Evolutionary conservation across 2,113 vertebrate genomes (phyloP).

Genomic region (Psittacula cyanocephala): DNA sequence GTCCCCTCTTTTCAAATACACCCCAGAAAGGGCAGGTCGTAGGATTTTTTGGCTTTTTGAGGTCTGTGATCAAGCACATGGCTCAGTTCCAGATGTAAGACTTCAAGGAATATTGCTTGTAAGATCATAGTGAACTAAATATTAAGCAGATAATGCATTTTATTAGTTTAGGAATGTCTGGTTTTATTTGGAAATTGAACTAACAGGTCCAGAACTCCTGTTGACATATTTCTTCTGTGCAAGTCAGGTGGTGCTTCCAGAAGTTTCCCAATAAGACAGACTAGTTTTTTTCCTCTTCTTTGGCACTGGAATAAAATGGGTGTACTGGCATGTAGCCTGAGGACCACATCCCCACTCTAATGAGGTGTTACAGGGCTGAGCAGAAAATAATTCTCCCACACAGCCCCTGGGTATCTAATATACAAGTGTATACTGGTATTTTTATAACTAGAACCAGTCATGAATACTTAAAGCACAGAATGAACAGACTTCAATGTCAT

Average conservation of each 20-base stretch:
- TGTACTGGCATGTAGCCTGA: slow-evolving; percentile 32
- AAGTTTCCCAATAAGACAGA: slow-evolving; percentile 37
- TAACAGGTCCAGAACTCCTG: background rate
- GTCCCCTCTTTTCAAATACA: background rate
- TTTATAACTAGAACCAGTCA: slow-evolving; percentile 47
- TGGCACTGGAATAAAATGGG: slow-evolving; percentile 37
- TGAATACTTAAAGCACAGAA: background rate
- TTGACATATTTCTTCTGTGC: background rate
- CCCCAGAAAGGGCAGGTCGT: background rate
- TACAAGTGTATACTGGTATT: background rate
- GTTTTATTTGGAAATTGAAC: background rate
- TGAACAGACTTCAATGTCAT: background rate
- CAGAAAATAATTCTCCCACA: slow-evolving; percentile 35
- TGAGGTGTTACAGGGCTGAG: slow-evolving; percentile 46
- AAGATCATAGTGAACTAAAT: background rate
- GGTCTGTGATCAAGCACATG: background rate
- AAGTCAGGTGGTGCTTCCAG: slow-evolving; percentile 27
- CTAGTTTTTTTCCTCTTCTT: background rate
- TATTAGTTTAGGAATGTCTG: background rate
- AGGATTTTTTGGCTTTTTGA: background rate
- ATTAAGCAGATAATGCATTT: slow-evolving; percentile 36
- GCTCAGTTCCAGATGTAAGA: background rate
- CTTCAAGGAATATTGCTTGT: slow-evolving; percentile 34
- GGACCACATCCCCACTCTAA: slow-evolving; percentile 31
- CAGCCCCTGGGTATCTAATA: background rate